Conservation (phyloP, 2,888 invertebrate genomes). For the Meteorus cinctellus region DNA sequence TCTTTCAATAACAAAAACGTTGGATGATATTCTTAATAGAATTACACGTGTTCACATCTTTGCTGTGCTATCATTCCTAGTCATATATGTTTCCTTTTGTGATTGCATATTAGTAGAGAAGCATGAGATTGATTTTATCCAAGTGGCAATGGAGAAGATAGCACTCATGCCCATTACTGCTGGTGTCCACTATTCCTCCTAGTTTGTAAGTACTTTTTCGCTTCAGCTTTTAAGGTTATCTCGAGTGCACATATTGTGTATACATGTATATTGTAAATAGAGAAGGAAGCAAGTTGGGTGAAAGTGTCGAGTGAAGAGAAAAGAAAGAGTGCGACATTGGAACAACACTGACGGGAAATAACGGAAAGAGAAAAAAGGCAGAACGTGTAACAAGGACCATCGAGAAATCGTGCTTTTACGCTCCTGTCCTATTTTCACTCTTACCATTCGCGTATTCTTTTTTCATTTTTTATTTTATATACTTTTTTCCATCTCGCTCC, state of each 20-base stretch:
- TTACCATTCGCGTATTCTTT: slow-evolving; percentile 13
- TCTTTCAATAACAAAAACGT: not conserved
- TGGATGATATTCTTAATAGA: not conserved
- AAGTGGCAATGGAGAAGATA: slow-evolving; percentile 20
- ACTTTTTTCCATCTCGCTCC: slow-evolving; percentile 9
- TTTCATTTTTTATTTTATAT: not conserved
- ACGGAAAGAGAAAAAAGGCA: slow-evolving; percentile 40
- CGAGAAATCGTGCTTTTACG: slow-evolving; percentile 46
- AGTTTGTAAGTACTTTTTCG: slow-evolving; percentile 57
- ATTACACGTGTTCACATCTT: not conserved
- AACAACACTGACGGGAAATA: slow-evolving; percentile 41
- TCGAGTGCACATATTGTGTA: slow-evolving; percentile 20
- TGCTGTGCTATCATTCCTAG: not conserved
- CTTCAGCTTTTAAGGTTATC: slow-evolving; percentile 40
- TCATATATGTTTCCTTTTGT: not conserved
- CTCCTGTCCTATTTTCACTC: slow-evolving; percentile 29
- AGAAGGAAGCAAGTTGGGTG: slow-evolving; percentile 26
- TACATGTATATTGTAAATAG: slow-evolving; percentile 11
- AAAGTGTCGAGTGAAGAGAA: slow-evolving; percentile 33
- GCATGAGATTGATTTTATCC: slow-evolving; percentile 15
- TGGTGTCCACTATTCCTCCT: slow-evolving; percentile 51
- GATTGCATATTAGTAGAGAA: not conserved
- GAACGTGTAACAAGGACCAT: slow-evolving; percentile 41
- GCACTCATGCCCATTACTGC: slow-evolving; percentile 48
- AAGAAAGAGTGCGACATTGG: slow-evolving; percentile 35